Evolutionary conservation across 2,888 invertebrate genomes (phyloP).

Genomic region (Seira ritae): DNA sequence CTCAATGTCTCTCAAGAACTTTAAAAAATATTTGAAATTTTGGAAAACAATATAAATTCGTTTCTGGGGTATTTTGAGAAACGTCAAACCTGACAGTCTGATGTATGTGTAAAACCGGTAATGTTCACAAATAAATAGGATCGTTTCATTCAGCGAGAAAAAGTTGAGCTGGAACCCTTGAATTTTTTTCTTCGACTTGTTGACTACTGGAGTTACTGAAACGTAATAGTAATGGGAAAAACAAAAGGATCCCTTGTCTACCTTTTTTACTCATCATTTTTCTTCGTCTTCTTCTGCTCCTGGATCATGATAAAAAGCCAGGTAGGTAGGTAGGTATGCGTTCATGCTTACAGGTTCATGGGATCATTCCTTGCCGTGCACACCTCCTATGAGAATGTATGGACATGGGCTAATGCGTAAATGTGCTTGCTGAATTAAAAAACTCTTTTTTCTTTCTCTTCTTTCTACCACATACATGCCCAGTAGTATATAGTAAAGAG

Average conservation of each 20-base stretch:
- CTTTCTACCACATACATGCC: not conserved
- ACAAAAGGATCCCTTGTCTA: slow-evolving; percentile 62
- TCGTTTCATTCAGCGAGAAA: not conserved
- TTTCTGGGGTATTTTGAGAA: slow-evolving; percentile 48
- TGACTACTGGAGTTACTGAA: slow-evolving; percentile 61
- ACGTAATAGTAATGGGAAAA: slow-evolving; percentile 56
- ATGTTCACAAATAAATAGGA: slow-evolving; percentile 13
- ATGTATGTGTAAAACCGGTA: slow-evolving; percentile 21
- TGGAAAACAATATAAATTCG: no score
- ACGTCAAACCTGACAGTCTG: slow-evolving; percentile 34
- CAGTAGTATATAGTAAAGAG: slow-evolving; percentile 53
- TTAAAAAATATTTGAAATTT: no score
- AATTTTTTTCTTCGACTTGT: slow-evolving; percentile 47
- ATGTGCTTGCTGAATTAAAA: slow-evolving; percentile 24
- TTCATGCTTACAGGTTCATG: slow-evolving; percentile 35
- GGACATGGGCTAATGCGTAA: slow-evolving; percentile 24
- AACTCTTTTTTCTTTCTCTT: slow-evolving; percentile 16
- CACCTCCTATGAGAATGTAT: slow-evolving; percentile 24
- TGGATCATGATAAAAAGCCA: slow-evolving; percentile 38
- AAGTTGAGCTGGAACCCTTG: not conserved
- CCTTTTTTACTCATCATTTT: slow-evolving; percentile 31
- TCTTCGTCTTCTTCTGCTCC: slow-evolving; percentile 32
- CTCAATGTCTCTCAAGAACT: no score
- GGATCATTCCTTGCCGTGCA: slow-evolving; percentile 31
- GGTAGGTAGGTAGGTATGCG: slow-evolving; percentile 28